Conservation (phyloP, 1,140 invertebrate species). For the Saccostrea glomerata region DNA sequence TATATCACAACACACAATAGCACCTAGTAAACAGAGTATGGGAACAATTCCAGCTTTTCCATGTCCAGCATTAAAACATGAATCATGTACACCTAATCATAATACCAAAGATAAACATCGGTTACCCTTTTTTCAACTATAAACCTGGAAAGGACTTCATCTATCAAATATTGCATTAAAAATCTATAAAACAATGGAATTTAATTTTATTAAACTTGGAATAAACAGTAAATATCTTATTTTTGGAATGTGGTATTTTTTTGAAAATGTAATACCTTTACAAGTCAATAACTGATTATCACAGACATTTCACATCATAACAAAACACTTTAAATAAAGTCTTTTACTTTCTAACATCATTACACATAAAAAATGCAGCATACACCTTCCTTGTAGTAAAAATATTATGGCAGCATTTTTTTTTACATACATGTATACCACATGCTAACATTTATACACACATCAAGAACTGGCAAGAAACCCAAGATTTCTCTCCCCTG, state of each 20-base stretch:
- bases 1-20: constrained; percentile 18
- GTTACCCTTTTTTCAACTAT: too few species aligned
- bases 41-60: background rate
- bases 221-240: background rate
- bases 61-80: too few species aligned
- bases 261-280: background rate
- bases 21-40: background rate
- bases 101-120: too few species aligned
- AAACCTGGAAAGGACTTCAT: background rate
- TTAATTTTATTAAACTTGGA: background rate
- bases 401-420: constrained; percentile 32
- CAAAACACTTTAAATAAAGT: constrained; percentile 2
- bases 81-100: too few species aligned
- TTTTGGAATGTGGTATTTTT: background rate
- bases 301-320: background rate
- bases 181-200: background rate
- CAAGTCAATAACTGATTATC: background rate
- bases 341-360: constrained; percentile 19
- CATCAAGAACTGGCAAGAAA: constrained; percentile 12
- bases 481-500: background rate
- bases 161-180: background rate
- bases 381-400: background rate
- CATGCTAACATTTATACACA: background rate
- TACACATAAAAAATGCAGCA: background rate
- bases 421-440: background rate